These are phyloP conservation scores for Schizothorax lantsangensis DNA, from an alignment of 2,797 vertebrate species.

Conservation along the genomic window DNA sequence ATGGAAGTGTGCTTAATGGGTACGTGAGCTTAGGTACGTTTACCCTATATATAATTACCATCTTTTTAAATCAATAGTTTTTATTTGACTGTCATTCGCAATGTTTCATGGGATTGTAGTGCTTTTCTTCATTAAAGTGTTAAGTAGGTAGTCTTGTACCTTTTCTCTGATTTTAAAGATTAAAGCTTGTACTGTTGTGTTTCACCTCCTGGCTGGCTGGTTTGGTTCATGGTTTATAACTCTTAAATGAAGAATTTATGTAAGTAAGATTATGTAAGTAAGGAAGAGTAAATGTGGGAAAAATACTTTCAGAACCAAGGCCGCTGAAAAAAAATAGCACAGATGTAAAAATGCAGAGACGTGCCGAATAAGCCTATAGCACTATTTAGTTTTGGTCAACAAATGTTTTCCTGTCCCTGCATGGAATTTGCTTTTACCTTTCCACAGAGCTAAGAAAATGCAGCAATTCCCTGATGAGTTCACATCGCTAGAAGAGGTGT, in stretches of 20 bases:
- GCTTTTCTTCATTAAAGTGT: not conserved
- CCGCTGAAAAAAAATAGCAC: not conserved
- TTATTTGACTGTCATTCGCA: not conserved
- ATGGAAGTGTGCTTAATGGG: no score
- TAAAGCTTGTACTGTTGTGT: not conserved
- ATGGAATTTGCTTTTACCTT: constrained; percentile 8
- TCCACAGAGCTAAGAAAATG: constrained; percentile 11
- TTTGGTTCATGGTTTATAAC: not conserved
- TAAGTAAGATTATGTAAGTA: no score
- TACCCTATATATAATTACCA: no score
- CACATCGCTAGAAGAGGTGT: constrained; percentile 43
- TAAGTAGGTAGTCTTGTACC: not conserved
- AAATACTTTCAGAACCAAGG: not conserved
- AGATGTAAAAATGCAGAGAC: not conserved
- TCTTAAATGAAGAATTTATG: not conserved
- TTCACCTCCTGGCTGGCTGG: not conserved
- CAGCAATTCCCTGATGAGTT: constrained; percentile 39
- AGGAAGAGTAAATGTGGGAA: not conserved
- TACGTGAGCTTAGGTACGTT: no score
- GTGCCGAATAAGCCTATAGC: not conserved
- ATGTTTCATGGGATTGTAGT: not conserved
- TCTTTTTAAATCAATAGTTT: no score
- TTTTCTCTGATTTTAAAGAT: not conserved
- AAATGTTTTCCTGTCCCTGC: constrained; percentile 4
- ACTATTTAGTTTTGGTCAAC: constrained; percentile 11